Evolutionary conservation across 2,113 vertebrate species (phyloP).

Genomic region (Prunella himalayana): DNA sequence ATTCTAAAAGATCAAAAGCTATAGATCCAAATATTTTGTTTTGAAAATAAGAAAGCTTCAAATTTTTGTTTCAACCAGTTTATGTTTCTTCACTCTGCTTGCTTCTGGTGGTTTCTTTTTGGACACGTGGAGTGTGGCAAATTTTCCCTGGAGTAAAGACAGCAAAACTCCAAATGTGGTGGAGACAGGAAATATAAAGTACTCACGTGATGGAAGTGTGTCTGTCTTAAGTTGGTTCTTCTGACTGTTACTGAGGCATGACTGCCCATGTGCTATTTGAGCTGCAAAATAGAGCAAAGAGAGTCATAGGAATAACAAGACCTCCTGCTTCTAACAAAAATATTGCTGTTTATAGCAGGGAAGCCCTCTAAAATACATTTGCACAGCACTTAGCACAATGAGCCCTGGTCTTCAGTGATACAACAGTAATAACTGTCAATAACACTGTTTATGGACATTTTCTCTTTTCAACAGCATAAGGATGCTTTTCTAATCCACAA

Average conservation of each 20-base stretch:
- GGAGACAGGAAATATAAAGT: neutral
- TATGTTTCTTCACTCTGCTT: neutral
- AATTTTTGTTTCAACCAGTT: neutral
- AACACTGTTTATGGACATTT: slow-evolving; percentile 17
- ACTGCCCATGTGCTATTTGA: neutral
- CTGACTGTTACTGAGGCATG: neutral
- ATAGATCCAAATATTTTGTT: neutral
- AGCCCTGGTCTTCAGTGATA: neutral
- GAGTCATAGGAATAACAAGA: slow-evolving; percentile 5
- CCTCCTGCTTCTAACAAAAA: slow-evolving; percentile 7
- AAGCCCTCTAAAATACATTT: slow-evolving; percentile 27
- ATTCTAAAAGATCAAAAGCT: neutral
- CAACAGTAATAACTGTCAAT: slow-evolving; percentile 37
- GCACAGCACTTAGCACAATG: slow-evolving; percentile 1
- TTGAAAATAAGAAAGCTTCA: neutral
- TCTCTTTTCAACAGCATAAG: neutral
- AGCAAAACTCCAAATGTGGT: neutral
- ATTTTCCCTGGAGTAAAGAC: neutral
- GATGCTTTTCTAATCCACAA: slow-evolving; percentile 20
- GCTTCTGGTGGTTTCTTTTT: neutral
- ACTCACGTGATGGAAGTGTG: neutral
- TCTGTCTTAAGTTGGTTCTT: neutral
- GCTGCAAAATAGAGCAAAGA: slow-evolving; percentile 1
- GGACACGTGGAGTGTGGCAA: neutral
- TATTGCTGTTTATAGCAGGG: neutral